A percentile compares a stretch with the other conserved stretches of the same genome.
These are phyloP conservation scores for Trichacis sp. DNA, from an alignment of 2,888 invertebrate species.

Conservation along the genomic window DNA sequence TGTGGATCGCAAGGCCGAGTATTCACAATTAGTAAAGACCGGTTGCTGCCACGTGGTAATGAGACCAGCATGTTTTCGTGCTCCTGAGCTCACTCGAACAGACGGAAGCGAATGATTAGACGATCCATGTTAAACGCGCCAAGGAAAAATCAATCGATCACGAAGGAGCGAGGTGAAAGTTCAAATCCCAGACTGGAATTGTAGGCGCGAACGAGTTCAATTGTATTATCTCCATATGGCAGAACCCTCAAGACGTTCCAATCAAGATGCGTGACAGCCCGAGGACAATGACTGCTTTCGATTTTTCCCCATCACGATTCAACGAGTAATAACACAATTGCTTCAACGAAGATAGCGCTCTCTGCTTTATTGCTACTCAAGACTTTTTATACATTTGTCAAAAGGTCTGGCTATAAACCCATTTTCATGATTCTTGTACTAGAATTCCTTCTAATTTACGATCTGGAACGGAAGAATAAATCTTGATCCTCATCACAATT, in stretches of 20 bases:
- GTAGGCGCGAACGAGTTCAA: neutral
- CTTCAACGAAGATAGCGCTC: neutral
- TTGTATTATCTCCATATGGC: neutral
- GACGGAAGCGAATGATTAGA: constrained; percentile 10
- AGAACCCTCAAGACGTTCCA: neutral
- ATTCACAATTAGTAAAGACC: constrained; percentile 1
- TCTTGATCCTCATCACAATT: too few relatives aligned
- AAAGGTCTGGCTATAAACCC: too few relatives aligned
- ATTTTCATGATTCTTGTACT: too few relatives aligned
- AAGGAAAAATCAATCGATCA: constrained; percentile 2
- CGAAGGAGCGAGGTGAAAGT: neutral
- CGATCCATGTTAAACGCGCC: constrained; percentile 1
- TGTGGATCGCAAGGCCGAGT: neutral
- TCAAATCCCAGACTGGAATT: neutral
- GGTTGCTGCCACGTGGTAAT: constrained; percentile 2
- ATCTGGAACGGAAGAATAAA: too few relatives aligned
- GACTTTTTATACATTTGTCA: too few relatives aligned
- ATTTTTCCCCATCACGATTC: neutral
- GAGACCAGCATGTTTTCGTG: constrained; percentile 1
- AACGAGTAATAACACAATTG: neutral
- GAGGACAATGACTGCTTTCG: neutral
- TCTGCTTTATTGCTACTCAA: neutral
- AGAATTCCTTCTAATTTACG: too few relatives aligned
- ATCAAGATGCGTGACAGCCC: neutral
- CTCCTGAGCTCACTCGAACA: neutral